Conservation (phyloP, 2,888 invertebrate species). For the Synergus gifuensis region DNA sequence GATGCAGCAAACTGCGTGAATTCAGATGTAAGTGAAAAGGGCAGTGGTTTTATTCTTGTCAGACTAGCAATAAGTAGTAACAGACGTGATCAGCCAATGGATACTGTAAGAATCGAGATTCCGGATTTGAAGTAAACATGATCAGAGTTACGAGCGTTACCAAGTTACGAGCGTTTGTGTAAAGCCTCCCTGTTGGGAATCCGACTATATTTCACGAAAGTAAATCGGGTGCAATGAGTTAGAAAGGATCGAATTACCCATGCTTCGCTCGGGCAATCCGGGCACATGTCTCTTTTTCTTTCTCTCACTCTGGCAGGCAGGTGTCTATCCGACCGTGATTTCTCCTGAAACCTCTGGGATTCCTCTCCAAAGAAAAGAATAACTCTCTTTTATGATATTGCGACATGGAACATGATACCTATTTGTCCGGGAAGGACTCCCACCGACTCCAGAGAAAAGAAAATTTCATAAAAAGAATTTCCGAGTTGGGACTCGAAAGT, state of each 20-base stretch:
- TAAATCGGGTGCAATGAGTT: slow-evolving; percentile 72
- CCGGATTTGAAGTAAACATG: slow-evolving; percentile 41
- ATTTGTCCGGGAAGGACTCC: slow-evolving; percentile 29
- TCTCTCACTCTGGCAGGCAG: slow-evolving; percentile 57
- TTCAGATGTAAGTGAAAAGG: not conserved
- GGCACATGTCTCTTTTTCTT: slow-evolving; percentile 53
- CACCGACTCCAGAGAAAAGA: not conserved
- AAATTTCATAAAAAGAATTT: slow-evolving; percentile 21
- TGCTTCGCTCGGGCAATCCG: slow-evolving; percentile 61
- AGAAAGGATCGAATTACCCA: slow-evolving; percentile 72
- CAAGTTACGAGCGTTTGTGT: slow-evolving; percentile 49
- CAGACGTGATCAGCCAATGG: slow-evolving; percentile 39
- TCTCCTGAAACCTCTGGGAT: slow-evolving; percentile 34
- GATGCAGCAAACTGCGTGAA: not conserved
- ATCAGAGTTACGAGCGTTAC: slow-evolving; percentile 44
- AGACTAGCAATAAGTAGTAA: slow-evolving; percentile 39
- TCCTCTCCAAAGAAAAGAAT: slow-evolving; percentile 32
- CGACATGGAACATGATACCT: slow-evolving; percentile 32
- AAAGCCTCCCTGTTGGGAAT: slow-evolving; percentile 52
- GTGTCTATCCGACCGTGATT: slow-evolving; percentile 68
- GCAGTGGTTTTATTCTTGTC: not conserved
- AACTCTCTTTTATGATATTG: slow-evolving; percentile 41
- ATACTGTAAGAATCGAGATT: slow-evolving; percentile 10
- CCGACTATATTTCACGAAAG: slow-evolving; percentile 66
- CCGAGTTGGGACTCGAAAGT: not conserved